A percentile compares a stretch with the other conserved stretches of the same genome.
These are phyloP conservation scores for Pseudoips prasinana DNA, from an alignment of 2,888 invertebrate species.

Conservation along the genomic window DNA sequence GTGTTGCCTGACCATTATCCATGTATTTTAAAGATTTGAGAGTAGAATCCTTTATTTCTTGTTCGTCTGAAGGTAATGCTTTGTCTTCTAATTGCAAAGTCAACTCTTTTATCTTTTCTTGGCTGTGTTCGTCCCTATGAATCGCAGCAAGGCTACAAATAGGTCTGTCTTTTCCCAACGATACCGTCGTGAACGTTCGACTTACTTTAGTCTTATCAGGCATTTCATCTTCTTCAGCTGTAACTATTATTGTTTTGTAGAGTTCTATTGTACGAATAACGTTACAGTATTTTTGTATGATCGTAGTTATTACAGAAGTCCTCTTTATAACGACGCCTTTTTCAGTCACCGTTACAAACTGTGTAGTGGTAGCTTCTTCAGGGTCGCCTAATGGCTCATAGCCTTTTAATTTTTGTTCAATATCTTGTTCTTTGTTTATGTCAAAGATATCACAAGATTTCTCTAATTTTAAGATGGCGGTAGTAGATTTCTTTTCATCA, in stretches of 20 bases:
- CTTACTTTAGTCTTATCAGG: conserved; percentile 23
- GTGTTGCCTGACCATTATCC: too few species aligned
- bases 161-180: conserved; percentile 7
- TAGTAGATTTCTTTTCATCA: neutral
- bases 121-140: neutral
- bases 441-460: too few species aligned
- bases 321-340: conserved; percentile 17
- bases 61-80: too few species aligned
- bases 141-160: neutral
- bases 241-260: conserved; percentile 15
- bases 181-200: conserved; percentile 12
- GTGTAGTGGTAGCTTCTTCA: conserved; percentile 16
- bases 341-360: conserved; percentile 14
- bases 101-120: too few species aligned
- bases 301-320: conserved; percentile 18
- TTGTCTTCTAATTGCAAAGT: too few species aligned
- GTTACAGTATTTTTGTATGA: conserved; percentile 21
- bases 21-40: too few species aligned
- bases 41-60: too few species aligned
- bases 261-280: conserved; percentile 10
- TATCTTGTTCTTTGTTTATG: conserved; percentile 9
- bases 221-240: conserved; percentile 2
- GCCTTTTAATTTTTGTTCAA: conserved; percentile 15
- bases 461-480: too few species aligned
- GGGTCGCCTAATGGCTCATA: conserved; percentile 19